These are phyloP conservation scores for Petrophora chlorosata DNA, from an alignment of 2,888 invertebrate species.

Conservation along the genomic window DNA sequence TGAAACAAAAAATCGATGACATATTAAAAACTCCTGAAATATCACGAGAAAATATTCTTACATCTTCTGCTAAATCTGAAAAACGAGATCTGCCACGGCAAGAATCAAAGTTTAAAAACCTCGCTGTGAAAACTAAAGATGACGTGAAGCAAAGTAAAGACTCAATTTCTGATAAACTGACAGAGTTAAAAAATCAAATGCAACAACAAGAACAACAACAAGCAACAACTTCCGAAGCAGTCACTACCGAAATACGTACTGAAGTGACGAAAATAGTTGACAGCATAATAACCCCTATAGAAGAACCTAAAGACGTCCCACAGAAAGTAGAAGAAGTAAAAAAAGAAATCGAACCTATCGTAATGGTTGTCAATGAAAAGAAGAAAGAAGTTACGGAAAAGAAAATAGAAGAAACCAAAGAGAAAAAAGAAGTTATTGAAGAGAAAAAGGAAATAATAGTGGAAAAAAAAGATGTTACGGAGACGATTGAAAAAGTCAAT, in stretches of 20 bases:
- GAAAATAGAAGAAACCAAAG: constrained; percentile 56
- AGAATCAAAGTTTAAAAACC: constrained; percentile 46
- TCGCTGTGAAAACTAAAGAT: constrained; percentile 57
- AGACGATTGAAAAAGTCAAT: constrained; percentile 60
- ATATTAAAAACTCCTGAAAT: constrained; percentile 78
- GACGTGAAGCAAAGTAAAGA: constrained; percentile 58
- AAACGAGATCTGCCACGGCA: constrained; percentile 43
- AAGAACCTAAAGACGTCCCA: constrained; percentile 59
- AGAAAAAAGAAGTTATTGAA: constrained; percentile 49
- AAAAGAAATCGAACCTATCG: constrained; percentile 68
- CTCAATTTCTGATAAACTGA: constrained; percentile 52
- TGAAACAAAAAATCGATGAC: constrained; percentile 76
- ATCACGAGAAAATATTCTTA: constrained; percentile 72
- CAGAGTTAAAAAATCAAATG: constrained; percentile 58
- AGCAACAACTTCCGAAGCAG: constrained; percentile 37
- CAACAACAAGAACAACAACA: constrained; percentile 63
- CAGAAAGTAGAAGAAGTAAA: constrained; percentile 44
- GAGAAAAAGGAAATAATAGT: constrained; percentile 50
- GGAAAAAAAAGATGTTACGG: constrained; percentile 52
- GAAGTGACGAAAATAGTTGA: constrained; percentile 75
- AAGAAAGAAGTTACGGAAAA: constrained; percentile 50
- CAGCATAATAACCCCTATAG: constrained; percentile 76
- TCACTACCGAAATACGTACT: constrained; percentile 59
- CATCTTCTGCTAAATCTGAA: constrained; percentile 53
- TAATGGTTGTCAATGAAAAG: constrained; percentile 73